phyloP scores from a whole-genome alignment of 2,113 vertebrate species.

The Halichoerus grypus region DNA sequence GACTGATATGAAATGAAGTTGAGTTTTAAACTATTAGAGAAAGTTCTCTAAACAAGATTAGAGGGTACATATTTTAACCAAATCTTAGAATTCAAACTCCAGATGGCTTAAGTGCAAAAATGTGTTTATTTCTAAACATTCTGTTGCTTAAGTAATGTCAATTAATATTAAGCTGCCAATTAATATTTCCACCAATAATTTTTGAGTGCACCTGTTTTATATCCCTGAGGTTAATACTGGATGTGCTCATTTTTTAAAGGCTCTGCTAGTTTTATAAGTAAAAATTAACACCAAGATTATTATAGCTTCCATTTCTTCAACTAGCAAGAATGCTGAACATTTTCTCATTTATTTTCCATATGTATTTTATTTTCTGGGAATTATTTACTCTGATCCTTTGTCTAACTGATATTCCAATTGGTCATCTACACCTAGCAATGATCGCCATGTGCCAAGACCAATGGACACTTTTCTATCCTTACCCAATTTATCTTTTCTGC shows the following conservation, averaged over 20 bases:
- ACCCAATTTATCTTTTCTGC: neutral
- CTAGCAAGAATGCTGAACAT: neutral
- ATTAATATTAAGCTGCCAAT: neutral
- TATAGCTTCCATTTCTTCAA: neutral
- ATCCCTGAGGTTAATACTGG: neutral
- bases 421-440: neutral
- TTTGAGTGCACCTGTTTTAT: neutral
- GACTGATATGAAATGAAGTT: neutral
- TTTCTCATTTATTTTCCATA: neutral
- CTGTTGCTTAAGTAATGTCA: neutral
- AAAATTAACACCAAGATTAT: conserved; percentile 32
- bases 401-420: conserved; percentile 1
- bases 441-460: neutral
- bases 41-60: neutral
- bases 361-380: conserved; percentile 43
- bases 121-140: conserved; percentile 33
- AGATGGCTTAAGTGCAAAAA: neutral
- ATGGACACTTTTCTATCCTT: neutral
- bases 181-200: neutral
- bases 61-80: neutral
- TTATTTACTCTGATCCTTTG: neutral
- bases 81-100: conserved; percentile 38
- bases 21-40: conserved; percentile 35
- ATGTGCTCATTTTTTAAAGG: neutral
- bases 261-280: neutral